Percentiles rank a stretch among this genome's conserved stretches.
These are phyloP conservation scores for Drosophila kurseongensis DNA, from an alignment of 1,140 invertebrate species.

Conservation along the genomic window DNA sequence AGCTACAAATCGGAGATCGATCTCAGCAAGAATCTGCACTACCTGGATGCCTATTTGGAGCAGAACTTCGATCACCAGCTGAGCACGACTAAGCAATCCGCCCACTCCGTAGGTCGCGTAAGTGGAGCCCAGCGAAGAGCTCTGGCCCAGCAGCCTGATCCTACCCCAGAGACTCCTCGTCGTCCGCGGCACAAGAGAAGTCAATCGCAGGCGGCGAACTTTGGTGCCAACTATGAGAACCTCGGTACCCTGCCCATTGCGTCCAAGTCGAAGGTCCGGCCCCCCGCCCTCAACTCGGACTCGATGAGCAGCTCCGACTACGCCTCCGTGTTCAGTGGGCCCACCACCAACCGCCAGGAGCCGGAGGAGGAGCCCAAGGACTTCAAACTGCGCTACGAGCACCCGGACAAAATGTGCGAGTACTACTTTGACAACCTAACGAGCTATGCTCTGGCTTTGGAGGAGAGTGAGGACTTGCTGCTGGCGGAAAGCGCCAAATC, in stretches of 20 bases:
- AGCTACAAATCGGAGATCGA: constrained; percentile 84
- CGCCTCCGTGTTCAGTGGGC: constrained; percentile 83
- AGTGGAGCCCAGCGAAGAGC: constrained; percentile 52
- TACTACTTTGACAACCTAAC: constrained; percentile 79
- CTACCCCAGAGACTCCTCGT: constrained; percentile 23
- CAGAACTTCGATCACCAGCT: constrained; percentile 79
- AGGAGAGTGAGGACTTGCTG: constrained; percentile 71
- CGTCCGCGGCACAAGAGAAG: constrained; percentile 64
- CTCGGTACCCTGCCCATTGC: constrained; percentile 65
- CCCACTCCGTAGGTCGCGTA: constrained; percentile 72
- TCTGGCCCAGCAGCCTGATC: constrained; percentile 40
- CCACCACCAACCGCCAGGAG: constrained; percentile 38
- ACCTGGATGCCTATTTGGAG: constrained; percentile 80
- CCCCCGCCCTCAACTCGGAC: constrained; percentile 55
- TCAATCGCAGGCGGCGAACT: constrained; percentile 61
- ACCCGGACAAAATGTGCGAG: constrained; percentile 83
- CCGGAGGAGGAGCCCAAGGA: constrained; percentile 27
- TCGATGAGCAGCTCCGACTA: constrained; percentile 84
- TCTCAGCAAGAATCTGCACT: constrained; percentile 81
- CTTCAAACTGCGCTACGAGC: constrained; percentile 75
- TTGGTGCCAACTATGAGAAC: constrained; percentile 72
- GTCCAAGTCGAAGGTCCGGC: constrained; percentile 13
- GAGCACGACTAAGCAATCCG: constrained; percentile 56
- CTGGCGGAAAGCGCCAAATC: constrained; percentile 69
- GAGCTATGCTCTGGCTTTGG: constrained; percentile 63